Evolutionary conservation across 2,888 invertebrate genomes (phyloP).

Genomic region (Stratiomys singularior): DNA sequence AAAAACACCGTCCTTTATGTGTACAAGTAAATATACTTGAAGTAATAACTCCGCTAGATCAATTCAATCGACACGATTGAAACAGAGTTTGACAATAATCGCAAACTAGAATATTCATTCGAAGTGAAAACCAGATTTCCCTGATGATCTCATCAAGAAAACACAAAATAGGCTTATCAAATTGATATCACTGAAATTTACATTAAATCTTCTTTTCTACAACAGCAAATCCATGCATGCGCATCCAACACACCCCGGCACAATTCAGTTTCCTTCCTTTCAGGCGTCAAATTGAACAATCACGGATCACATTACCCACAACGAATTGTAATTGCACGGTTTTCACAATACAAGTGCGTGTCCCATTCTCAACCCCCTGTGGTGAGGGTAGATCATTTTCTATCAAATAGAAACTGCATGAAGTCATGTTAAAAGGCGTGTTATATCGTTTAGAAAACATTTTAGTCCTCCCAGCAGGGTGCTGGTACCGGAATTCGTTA

Average conservation of each 20-base stretch:
- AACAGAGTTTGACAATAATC: too few species aligned
- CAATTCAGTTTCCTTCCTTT: not conserved
- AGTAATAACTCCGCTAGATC: too few species aligned
- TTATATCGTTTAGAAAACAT: constrained; percentile 48
- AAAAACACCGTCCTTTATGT: too few species aligned
- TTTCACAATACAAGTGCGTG: constrained; percentile 14
- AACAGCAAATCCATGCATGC: not conserved
- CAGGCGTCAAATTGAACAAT: constrained; percentile 48
- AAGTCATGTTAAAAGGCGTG: constrained; percentile 50
- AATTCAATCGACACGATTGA: too few species aligned
- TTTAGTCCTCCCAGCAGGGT: constrained; percentile 47
- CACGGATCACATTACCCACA: constrained; percentile 47
- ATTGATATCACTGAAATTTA: not conserved
- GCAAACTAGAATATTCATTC: too few species aligned
- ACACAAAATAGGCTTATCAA: too few species aligned
- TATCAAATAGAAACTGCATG: constrained; percentile 45
- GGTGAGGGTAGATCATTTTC: constrained; percentile 44
- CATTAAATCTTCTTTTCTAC: not conserved
- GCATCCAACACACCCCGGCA: not conserved
- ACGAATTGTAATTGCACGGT: constrained; percentile 45
- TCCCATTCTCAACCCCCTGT: constrained; percentile 46
- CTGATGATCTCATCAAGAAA: too few species aligned
- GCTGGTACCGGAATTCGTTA: constrained; percentile 42
- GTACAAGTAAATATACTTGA: too few species aligned
- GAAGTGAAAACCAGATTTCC: too few species aligned